A percentile compares a stretch with the other conserved stretches of the same genome.
phyloP scores from a whole-genome alignment of 2,113 vertebrate species.

The Elaphurus davidianus region DNA sequence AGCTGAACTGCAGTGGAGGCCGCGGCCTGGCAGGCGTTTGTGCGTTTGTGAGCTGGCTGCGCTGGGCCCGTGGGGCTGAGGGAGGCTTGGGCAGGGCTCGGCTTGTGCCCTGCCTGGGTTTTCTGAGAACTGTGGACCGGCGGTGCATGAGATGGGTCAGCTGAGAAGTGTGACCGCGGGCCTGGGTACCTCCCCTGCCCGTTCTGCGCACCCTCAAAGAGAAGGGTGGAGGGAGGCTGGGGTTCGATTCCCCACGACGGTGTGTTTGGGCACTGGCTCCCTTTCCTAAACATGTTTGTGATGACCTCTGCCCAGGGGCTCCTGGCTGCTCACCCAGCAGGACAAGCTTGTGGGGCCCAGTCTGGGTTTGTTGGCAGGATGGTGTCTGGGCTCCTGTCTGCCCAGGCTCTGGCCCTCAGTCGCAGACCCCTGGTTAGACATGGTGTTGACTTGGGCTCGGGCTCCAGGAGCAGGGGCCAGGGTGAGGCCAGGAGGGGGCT shows the following conservation, averaged over 20 bases:
- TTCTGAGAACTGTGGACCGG: not conserved
- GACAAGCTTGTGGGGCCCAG: not conserved
- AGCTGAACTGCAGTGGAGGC: slow-evolving; percentile 62
- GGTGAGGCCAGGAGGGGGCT: not conserved
- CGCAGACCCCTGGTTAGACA: not conserved
- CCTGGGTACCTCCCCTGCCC: not conserved
- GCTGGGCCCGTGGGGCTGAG: not conserved
- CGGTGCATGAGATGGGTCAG: not conserved
- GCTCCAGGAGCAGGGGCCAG: not conserved
- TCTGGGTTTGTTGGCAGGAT: not conserved
- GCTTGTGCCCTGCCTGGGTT: not conserved
- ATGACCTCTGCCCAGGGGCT: not conserved
- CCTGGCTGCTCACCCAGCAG: not conserved
- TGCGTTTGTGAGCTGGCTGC: not conserved
- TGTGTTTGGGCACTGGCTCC: not conserved
- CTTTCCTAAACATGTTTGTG: not conserved
- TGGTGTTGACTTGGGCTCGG: not conserved
- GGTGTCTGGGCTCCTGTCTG: not conserved
- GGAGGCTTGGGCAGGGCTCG: not conserved
- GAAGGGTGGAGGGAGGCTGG: not conserved
- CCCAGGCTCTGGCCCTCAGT: not conserved
- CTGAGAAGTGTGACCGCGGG: not conserved
- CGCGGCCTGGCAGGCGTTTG: slow-evolving; percentile 31
- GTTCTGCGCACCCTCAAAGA: not conserved
- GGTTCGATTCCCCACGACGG: not conserved